Evolutionary conservation across 2,888 invertebrate species (phyloP).

Genomic region (Spodoptera picta): DNA sequence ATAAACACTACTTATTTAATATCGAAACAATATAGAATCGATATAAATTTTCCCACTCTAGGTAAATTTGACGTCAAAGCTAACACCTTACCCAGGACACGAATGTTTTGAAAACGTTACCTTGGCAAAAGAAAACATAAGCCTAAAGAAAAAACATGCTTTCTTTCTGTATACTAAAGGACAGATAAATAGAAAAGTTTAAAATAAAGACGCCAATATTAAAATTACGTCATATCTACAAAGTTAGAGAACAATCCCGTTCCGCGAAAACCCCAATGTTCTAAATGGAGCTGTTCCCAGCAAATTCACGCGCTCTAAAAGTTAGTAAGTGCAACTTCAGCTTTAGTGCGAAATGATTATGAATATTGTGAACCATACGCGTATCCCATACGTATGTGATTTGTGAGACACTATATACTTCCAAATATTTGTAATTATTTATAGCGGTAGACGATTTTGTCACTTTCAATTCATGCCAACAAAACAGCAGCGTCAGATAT

Average conservation of each 20-base stretch:
- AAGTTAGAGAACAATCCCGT: slow-evolving; percentile 39
- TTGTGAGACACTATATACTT: slow-evolving; percentile 4
- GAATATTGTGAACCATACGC: slow-evolving; percentile 8
- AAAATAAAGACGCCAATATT: slow-evolving; percentile 26
- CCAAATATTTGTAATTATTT: slow-evolving; percentile 1
- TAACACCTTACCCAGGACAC: slow-evolving; percentile 16
- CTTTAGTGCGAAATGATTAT: slow-evolving; percentile 1
- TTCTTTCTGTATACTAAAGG: slow-evolving; percentile 4
- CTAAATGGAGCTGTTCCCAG: slow-evolving; percentile 39
- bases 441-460: slow-evolving; percentile 4
- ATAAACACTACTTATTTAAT: slow-evolving; percentile 34
- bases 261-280: slow-evolving; percentile 23
- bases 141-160: neutral
- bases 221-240: slow-evolving; percentile 25
- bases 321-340: slow-evolving; percentile 27
- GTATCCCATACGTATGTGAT: neutral
- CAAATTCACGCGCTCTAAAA: slow-evolving; percentile 28
- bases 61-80: slow-evolving; percentile 25
- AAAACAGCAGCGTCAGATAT: slow-evolving; percentile 3
- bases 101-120: slow-evolving; percentile 24
- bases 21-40: slow-evolving; percentile 39
- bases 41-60: slow-evolving; percentile 34
- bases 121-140: neutral
- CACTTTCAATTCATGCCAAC: slow-evolving; percentile 9
- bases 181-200: slow-evolving; percentile 3